Base-by-base conservation (phyloP, 2,797 vertebrate species). In the Notolabrus celidotus region DNA sequence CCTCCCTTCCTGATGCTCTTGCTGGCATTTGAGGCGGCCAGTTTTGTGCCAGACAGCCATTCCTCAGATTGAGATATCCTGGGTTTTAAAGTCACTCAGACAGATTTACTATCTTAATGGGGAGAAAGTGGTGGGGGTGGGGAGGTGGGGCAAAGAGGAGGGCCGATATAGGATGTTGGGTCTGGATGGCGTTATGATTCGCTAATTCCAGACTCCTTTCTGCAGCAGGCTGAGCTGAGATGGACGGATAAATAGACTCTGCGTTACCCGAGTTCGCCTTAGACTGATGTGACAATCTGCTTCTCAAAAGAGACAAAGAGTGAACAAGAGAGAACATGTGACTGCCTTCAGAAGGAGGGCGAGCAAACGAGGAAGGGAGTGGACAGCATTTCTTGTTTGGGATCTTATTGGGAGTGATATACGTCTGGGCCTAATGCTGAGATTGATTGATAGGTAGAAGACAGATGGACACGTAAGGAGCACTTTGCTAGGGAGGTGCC, bases 11-110 rank as follows among this genome's bases (percentile, higher is more conserved):
- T 47, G 60, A 79, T 77, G 77, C 82, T 86, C 68, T 86, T 67
- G 43, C 85, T 89, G 86, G 88, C 88, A 78, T 86, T 86, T 71
- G 56, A 77, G 47, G 68, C 36, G 38, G 70, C 53, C 64, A 23
- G 53, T 80, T 87, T 70, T 71, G 82, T 92, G 91, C 92, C 93
- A 94, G 88, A 88, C 77, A 73, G 81, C 90, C 88, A 91, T 93
- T 90, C 76, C 77, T 92, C 73, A 89, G 83, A 92, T 88, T 93
- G 90, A 91, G 89, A 92, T 88, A 87, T 88, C 86, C 79, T 62
- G 73, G 71, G 80, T 87, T 92, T 93, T 89, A 90, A 91, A 93
- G 85, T 90, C 88, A 88, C 79, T 85, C 83, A 73, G 90, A 90
- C 86, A 90, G 90, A 92, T 93, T 93, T 90, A 91, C 84, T 81